These are phyloP conservation scores for Chiropotes sagulatus DNA, from an alignment of 2,797 vertebrate species.

Conservation along the genomic window DNA sequence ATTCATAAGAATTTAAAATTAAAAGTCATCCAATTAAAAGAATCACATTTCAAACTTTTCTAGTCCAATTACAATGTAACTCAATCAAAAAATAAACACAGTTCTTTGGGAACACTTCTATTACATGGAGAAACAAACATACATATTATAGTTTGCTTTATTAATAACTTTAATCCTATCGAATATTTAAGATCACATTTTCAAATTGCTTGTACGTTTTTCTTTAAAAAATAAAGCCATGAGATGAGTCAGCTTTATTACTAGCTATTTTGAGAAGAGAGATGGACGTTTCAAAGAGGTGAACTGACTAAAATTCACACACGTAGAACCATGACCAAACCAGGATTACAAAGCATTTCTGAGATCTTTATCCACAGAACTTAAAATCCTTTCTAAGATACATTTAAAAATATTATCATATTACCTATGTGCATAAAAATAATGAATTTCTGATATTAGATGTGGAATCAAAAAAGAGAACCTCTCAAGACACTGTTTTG, in stretches of 20 bases:
- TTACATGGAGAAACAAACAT: constrained; percentile 20
- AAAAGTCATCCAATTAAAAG: constrained; percentile 11
- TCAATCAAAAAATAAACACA: constrained; percentile 17
- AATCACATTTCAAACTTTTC: constrained; percentile 16
- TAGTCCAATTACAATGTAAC: not conserved
- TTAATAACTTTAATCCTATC: constrained; percentile 34
- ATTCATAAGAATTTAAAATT: constrained; percentile 27
- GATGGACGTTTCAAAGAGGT: not conserved
- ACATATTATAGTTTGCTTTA: not conserved
- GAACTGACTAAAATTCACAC: not conserved
- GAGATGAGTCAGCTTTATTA: not conserved
- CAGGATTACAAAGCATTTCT: constrained; percentile 30
- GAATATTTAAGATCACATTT: not conserved
- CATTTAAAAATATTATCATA: constrained; percentile 11
- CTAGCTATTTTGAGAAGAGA: not conserved
- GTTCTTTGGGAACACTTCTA: not conserved
- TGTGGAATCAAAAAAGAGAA: not conserved
- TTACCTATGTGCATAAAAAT: not conserved
- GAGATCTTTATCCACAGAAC: not conserved
- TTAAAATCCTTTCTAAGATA: not conserved
- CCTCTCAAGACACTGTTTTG: not conserved
- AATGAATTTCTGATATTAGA: not conserved
- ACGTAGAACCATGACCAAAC: not conserved
- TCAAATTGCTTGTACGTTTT: constrained; percentile 14
- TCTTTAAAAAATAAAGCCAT: constrained; percentile 39